Evolutionary conservation across 1,140 invertebrate species (phyloP).

Genomic region (Mamestra configurata): DNA sequence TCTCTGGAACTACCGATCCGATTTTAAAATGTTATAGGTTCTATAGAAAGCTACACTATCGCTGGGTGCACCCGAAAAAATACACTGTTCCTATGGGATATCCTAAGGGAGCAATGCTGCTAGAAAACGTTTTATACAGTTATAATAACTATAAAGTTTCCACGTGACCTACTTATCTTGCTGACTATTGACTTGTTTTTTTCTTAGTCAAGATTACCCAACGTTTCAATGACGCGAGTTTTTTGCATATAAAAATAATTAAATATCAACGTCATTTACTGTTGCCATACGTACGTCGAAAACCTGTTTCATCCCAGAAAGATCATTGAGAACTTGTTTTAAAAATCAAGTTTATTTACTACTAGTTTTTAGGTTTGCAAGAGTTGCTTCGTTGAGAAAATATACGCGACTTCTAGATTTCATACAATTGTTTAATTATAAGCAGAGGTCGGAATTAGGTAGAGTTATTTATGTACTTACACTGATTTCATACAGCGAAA

Average conservation of each 20-base stretch:
- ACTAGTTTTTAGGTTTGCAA: neutral
- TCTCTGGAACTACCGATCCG: too few relatives aligned
- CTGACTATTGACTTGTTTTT: neutral
- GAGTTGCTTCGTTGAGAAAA: neutral
- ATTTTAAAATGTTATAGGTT: too few relatives aligned
- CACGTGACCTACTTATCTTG: neutral
- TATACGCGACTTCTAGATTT: neutral
- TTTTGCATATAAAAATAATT: neutral
- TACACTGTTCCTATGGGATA: too few relatives aligned
- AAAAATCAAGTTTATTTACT: conserved; percentile 12
- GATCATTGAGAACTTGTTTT: neutral
- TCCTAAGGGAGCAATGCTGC: too few relatives aligned
- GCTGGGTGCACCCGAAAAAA: too few relatives aligned
- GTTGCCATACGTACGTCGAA: neutral
- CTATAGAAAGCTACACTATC: too few relatives aligned
- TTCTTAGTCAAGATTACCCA: neutral
- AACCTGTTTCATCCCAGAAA: conserved; percentile 10
- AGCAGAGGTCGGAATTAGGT: too few relatives aligned
- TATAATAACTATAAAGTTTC: neutral
- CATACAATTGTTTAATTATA: too few relatives aligned
- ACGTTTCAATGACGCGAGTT: neutral
- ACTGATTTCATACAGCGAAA: too few relatives aligned
- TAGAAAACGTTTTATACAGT: too few relatives aligned
- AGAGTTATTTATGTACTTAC: too few relatives aligned
- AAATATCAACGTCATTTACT: neutral